A percentile compares a stretch with the other conserved stretches of the same genome.
These are phyloP conservation scores for Botia almorhae DNA, from an alignment of 2,797 vertebrate species.

Conservation along the genomic window DNA sequence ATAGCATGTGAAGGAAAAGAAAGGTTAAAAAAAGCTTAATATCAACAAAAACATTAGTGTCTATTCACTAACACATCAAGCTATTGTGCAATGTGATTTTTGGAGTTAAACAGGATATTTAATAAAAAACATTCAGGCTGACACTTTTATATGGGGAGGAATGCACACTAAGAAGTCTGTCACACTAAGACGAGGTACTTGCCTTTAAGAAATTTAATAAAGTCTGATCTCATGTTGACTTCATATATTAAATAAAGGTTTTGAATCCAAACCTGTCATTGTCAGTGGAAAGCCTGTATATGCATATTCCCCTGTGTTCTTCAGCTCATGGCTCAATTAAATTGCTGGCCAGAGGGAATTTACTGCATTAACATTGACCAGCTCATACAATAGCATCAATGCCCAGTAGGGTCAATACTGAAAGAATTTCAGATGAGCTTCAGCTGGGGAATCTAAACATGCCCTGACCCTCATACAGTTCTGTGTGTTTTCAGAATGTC, in stretches of 20 bases:
- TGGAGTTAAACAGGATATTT: no score
- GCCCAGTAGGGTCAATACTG: constrained; percentile 32
- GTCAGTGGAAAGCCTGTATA: constrained; percentile 17
- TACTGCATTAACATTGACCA: constrained; percentile 53
- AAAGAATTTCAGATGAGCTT: constrained; percentile 26
- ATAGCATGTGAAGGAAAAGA: no score
- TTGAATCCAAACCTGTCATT: background rate
- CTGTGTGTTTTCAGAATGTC: background rate
- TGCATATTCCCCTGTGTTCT: constrained; percentile 22
- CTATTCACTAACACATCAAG: no score
- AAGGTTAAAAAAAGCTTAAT: no score
- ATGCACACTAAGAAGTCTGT: background rate
- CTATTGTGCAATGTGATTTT: no score
- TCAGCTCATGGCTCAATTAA: constrained; percentile 15
- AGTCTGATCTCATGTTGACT: background rate
- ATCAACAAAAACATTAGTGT: no score
- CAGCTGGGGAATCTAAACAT: background rate
- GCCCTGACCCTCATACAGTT: background rate
- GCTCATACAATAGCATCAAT: constrained; percentile 42
- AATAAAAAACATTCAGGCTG: no score
- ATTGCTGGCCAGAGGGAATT: constrained; percentile 40
- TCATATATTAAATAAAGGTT: background rate
- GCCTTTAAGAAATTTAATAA: background rate
- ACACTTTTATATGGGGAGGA: background rate
- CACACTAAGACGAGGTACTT: background rate